phyloP scores from a whole-genome alignment of 2,113 vertebrate species.

The Perognathus longimembris region DNA sequence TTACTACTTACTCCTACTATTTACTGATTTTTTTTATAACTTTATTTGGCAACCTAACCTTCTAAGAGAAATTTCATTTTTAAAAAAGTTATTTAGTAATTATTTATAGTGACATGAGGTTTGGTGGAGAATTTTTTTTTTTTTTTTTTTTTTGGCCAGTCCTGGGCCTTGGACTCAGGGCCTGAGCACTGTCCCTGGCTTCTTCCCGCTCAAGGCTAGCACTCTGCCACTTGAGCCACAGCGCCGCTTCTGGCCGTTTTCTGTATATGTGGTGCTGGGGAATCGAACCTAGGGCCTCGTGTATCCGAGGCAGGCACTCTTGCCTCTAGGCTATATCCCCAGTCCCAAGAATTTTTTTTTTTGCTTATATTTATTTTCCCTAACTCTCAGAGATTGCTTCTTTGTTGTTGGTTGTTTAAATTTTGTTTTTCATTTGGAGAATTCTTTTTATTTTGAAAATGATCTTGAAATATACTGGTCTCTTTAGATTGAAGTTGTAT shows the following conservation, averaged over 20 bases:
- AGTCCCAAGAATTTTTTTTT: no score
- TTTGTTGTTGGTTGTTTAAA: neutral
- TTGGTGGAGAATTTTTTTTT: neutral
- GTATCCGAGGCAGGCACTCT: no score
- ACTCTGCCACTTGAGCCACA: no score
- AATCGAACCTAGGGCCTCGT: no score
- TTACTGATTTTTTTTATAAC: constrained; percentile 45
- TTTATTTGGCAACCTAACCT: neutral
- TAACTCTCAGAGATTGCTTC: constrained; percentile 3
- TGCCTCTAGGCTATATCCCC: no score
- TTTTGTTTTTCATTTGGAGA: constrained; percentile 24
- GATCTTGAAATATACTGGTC: neutral
- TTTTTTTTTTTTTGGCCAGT: neutral
- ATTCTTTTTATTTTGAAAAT: constrained; percentile 17
- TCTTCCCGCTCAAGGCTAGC: no score
- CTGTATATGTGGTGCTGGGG: no score
- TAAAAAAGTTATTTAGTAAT: constrained; percentile 26
- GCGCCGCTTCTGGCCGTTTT: no score
- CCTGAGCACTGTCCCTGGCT: no score
- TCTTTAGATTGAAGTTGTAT: constrained; percentile 3
- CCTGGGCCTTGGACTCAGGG: no score
- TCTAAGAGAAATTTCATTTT: constrained; percentile 18
- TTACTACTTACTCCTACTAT: neutral
- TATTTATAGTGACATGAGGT: neutral
- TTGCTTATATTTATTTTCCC: constrained; percentile 37